phyloP scores from a whole-genome alignment of 1,140 invertebrate species.

The Leptinotarsa lineolata region DNA sequence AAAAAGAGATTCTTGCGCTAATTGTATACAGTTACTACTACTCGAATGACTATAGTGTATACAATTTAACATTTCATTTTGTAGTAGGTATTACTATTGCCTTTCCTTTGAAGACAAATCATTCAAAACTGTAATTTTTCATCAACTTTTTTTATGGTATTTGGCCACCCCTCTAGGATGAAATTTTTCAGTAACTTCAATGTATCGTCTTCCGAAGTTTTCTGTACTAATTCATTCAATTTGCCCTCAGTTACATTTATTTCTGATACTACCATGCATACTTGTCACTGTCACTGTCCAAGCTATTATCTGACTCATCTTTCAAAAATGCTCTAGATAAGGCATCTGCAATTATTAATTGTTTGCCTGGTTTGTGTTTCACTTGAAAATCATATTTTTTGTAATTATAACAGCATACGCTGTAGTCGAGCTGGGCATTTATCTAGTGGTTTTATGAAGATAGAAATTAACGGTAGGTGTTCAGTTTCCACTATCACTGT shows the following conservation, averaged over 20 bases:
- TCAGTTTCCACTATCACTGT: constrained; percentile 43
- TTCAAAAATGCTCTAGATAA: not conserved
- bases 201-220: constrained; percentile 40
- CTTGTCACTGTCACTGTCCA: constrained; percentile 4
- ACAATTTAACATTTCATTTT: not conserved
- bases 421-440: too few relatives aligned
- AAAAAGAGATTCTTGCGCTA: too few relatives aligned
- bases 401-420: not conserved
- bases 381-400: not conserved
- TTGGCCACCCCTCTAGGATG: constrained; percentile 52
- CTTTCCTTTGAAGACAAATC: not conserved
- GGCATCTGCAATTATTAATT: not conserved
- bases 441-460: constrained; percentile 38
- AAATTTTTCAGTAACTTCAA: constrained; percentile 40
- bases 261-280: not conserved
- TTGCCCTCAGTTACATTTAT: not conserved
- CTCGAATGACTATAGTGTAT: too few relatives aligned
- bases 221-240: constrained; percentile 27
- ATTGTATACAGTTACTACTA: too few relatives aligned
- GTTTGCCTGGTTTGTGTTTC: not conserved
- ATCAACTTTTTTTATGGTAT: constrained; percentile 23
- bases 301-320: constrained; percentile 7
- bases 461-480: constrained; percentile 46
- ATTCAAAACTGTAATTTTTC: not conserved
- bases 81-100: constrained; percentile 23